Evolutionary conservation across 2,888 invertebrate species (phyloP).

Genomic region (Lacanobia wlatinum): DNA sequence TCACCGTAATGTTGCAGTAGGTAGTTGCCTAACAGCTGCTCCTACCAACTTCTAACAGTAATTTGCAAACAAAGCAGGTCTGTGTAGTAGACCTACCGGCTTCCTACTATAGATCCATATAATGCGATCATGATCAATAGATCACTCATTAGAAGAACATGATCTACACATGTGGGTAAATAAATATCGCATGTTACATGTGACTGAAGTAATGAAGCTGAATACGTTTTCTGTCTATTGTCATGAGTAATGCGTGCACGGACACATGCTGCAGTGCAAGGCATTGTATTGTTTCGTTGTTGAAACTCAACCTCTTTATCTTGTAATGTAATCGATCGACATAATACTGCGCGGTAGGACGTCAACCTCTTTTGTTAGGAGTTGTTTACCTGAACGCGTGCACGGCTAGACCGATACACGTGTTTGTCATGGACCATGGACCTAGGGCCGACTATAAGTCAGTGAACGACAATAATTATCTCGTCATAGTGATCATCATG

Average conservation of each 20-base stretch:
- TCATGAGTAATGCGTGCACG: background rate
- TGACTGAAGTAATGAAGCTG: background rate
- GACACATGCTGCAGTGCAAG: background rate
- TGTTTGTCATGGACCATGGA: background rate
- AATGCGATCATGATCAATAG: background rate
- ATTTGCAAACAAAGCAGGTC: too few species aligned
- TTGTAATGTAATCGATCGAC: conserved; percentile 4
- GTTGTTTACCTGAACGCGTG: background rate
- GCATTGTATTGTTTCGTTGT: background rate
- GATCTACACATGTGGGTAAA: background rate
- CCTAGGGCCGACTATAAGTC: background rate
- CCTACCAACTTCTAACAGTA: too few species aligned
- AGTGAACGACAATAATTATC: background rate
- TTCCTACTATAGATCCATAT: too few species aligned
- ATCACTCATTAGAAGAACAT: background rate
- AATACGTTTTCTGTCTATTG: background rate
- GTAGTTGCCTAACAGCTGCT: too few species aligned
- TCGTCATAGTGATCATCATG: background rate
- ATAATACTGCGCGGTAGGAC: background rate
- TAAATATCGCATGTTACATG: background rate
- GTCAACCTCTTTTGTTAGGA: background rate
- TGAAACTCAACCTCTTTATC: background rate
- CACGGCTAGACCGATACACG: background rate
- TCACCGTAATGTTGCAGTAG: background rate
- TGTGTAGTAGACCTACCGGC: too few species aligned